Evolutionary conservation across 2,888 invertebrate genomes (phyloP).

Genomic region (Pseudanteris insignis): DNA sequence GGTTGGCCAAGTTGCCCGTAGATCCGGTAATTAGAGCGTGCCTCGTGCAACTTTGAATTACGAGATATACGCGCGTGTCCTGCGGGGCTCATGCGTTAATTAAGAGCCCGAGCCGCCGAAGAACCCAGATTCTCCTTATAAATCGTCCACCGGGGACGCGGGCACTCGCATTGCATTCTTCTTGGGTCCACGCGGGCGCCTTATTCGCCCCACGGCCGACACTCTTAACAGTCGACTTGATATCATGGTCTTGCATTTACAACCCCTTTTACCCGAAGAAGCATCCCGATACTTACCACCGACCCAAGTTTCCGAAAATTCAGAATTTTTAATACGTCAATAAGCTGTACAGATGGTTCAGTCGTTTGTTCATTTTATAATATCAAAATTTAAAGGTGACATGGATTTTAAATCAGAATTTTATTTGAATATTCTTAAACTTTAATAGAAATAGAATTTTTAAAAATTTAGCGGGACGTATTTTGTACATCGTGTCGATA

Average conservation of each 20-base stretch:
- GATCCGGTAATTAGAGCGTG: constrained; percentile 62
- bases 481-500: no score
- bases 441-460: no score
- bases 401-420: no score
- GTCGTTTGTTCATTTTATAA: no score
- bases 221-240: constrained; percentile 44
- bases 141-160: constrained; percentile 20
- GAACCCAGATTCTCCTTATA: constrained; percentile 38
- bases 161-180: constrained; percentile 28
- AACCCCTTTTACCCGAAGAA: constrained; percentile 52
- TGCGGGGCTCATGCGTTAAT: constrained; percentile 60
- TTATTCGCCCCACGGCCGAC: no score
- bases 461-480: no score
- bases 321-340: no score
- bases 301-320: constrained; percentile 31
- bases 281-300: constrained; percentile 34
- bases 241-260: constrained; percentile 52
- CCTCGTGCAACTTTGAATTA: constrained; percentile 65
- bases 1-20: constrained; percentile 50
- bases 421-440: no score
- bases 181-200: constrained; percentile 7
- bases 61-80: constrained; percentile 50
- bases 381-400: no score
- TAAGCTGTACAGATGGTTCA: no score
- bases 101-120: constrained; percentile 48